phyloP scores from a whole-genome alignment of 2,797 vertebrate genomes.

The Rachycentron canadum region DNA sequence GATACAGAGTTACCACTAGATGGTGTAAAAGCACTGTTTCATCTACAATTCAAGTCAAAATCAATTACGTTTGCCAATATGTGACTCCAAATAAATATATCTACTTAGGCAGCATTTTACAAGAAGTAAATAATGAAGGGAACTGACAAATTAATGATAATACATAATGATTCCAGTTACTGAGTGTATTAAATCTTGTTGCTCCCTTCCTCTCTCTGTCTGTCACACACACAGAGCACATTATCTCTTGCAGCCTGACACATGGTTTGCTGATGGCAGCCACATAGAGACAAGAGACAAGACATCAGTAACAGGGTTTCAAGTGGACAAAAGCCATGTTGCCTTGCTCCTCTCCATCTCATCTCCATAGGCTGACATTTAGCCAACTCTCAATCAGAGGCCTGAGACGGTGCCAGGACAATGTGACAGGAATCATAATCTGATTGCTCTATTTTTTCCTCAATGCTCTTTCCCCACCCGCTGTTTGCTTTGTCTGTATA shows the following conservation, averaged over 20 bases:
- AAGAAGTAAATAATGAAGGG: background rate
- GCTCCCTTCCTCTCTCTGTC: background rate
- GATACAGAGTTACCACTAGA: constrained; percentile 73
- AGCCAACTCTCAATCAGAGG: constrained; percentile 74
- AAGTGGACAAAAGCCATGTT: constrained; percentile 52
- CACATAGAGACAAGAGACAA: constrained; percentile 51
- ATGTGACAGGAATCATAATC: constrained; percentile 82
- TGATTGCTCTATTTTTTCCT: constrained; percentile 30
- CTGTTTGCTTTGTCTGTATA: constrained; percentile 22
- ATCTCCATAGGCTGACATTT: constrained; percentile 82
- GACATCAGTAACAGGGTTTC: constrained; percentile 58
- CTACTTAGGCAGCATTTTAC: background rate
- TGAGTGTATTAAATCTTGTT: no score
- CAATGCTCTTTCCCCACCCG: constrained; percentile 2
- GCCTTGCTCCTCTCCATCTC: constrained; percentile 57
- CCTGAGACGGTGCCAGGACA: constrained; percentile 67
- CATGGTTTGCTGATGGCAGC: constrained; percentile 54
- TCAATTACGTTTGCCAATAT: background rate
- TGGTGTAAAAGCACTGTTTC: constrained; percentile 61
- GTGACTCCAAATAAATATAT: background rate
- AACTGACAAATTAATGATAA: background rate
- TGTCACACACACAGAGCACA: constrained; percentile 14
- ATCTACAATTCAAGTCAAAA: constrained; percentile 3
- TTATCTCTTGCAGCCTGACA: constrained; percentile 31
- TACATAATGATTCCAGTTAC: background rate